phyloP scores from a whole-genome alignment of 2,797 vertebrate genomes.

The Adrianichthys oophorus region DNA sequence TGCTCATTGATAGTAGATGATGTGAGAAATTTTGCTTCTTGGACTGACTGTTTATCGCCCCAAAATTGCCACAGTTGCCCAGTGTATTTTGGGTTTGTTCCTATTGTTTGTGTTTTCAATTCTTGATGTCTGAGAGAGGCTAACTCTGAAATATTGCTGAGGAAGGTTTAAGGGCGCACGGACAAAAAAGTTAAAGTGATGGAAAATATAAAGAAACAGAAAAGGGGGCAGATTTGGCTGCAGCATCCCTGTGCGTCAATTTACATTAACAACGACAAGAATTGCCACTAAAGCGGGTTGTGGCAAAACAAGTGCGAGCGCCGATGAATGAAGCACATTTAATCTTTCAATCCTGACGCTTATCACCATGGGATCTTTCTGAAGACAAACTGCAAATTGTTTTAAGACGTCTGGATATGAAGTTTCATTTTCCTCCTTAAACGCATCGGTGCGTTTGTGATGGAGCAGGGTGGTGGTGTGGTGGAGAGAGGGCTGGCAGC shows the following conservation, averaged over 20 bases:
- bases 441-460: slow-evolving; percentile 13
- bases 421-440: slow-evolving; percentile 20
- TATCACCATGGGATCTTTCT: no score
- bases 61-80: slow-evolving; percentile 34
- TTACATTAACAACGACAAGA: slow-evolving; percentile 1
- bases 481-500: slow-evolving; percentile 2
- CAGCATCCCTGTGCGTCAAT: neutral
- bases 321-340: slow-evolving; percentile 2
- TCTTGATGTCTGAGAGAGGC: slow-evolving; percentile 7
- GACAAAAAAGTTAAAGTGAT: neutral
- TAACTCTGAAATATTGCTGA: slow-evolving; percentile 4
- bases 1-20: slow-evolving; percentile 40
- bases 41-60: slow-evolving; percentile 2
- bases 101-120: slow-evolving; percentile 5
- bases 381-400: no score
- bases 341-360: neutral
- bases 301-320: slow-evolving; percentile 1
- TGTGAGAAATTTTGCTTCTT: slow-evolving; percentile 32
- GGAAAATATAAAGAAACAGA: neutral
- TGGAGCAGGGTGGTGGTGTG: neutral
- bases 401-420: neutral
- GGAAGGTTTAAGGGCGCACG: slow-evolving; percentile 20
- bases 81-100: slow-evolving; percentile 4
- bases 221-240: neutral
- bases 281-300: neutral